Base-by-base conservation (phyloP, 2,797 vertebrate genomes). In the Myotis vivesi region DNA sequence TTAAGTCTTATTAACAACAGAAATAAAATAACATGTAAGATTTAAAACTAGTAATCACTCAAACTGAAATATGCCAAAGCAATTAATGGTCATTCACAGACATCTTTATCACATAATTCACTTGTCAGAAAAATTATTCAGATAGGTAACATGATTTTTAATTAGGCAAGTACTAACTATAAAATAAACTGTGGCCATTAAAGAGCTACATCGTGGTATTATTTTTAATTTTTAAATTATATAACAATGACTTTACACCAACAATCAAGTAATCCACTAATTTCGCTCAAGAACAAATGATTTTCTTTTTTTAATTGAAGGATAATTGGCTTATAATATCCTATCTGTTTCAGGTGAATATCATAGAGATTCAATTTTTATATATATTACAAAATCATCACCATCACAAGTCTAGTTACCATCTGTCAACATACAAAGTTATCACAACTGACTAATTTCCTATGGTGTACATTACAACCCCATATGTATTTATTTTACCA, bases 201-300 rank as follows among this genome's bases (percentile, higher is more conserved):
- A 59, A 90, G 15, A 62, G 13, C 1, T 17, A 25, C 9, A 57
- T 51, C 2, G 22, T 28, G 87, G 9, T 71, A 69, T 53, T 68
- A 64, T 57, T 84, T 64, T 64, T 83, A 92, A 8, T 86, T 86
- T 81, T 92, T 72, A 93, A 91, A 15, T 86, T 19, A 76, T 13
- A 55, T 44, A 80, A 57, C 5, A 64, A 41, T 44, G 10, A 76
- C 1, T 71, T 87, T 62, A 71, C 1, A 66, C 6, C 64, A 53
- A 91, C 38, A 73, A 89, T 57, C 30, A 5, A 73, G 28, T 20
- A 72, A 76, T 44, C 16, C 12, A 80, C 11, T 71, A 76, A 6
- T 30, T 87, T 86, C 71, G 16, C n/a, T 80, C 12, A 64, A 89
- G 36, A 49, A 66, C 5, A 20, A 28, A 25, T 13, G 57, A 66